These are phyloP conservation scores for Lerista edwardsae DNA, from an alignment of 2,797 vertebrate species.

Conservation along the genomic window DNA sequence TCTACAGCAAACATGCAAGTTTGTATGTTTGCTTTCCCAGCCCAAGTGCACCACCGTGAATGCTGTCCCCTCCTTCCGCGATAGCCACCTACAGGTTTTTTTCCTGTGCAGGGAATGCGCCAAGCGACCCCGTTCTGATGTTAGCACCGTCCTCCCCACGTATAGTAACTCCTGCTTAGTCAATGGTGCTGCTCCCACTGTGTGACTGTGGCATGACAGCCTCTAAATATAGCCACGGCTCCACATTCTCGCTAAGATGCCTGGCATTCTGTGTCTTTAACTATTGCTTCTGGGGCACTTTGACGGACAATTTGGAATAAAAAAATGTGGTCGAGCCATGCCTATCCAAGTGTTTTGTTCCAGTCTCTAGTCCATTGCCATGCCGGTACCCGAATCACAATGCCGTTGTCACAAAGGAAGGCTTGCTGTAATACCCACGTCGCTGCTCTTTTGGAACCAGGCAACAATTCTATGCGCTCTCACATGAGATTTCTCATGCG, in stretches of 20 bases:
- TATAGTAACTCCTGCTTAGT: constrained; percentile 2
- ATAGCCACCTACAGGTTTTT: not conserved
- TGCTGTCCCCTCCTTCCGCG: not conserved
- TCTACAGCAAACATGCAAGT: not conserved
- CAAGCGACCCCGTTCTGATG: constrained; percentile 43
- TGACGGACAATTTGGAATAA: not conserved
- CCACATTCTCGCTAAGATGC: not conserved
- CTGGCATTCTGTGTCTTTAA: not conserved
- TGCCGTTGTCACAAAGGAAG: accelerated
- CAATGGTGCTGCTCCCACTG: constrained; percentile 60
- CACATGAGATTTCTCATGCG: too few species aligned
- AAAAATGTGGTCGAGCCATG: not conserved
- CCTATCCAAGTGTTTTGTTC: not conserved
- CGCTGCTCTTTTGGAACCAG: too few species aligned
- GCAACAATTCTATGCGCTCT: too few species aligned
- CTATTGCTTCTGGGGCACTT: not conserved
- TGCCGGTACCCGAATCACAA: too few species aligned
- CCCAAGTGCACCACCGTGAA: too few species aligned
- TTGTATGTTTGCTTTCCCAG: too few species aligned
- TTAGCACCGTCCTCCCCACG: constrained; percentile 44
- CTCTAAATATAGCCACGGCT: constrained; percentile 54
- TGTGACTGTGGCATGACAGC: constrained; percentile 59
- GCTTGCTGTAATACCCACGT: too few species aligned
- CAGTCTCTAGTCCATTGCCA: not conserved
- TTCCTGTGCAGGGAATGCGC: too few species aligned